A percentile compares a stretch with the other conserved stretches of the same genome.
These are phyloP conservation scores for Pheosia gnoma DNA, from an alignment of 2,888 invertebrate genomes.

Conservation along the genomic window DNA sequence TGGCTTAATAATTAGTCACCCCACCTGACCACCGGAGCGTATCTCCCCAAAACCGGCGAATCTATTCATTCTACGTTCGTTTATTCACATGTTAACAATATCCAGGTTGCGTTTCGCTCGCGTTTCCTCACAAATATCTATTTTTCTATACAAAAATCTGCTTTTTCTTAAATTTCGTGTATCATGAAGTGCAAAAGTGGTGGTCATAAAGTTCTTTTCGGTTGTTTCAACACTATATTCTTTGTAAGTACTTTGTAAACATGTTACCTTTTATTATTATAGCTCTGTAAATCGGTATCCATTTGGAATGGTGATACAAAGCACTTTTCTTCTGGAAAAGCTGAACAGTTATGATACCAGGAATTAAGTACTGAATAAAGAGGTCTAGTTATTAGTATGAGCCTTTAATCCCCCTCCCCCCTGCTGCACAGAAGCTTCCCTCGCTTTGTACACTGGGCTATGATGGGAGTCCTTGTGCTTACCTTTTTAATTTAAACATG, in stretches of 20 bases:
- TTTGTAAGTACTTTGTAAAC: constrained; percentile 76
- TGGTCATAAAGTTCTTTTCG: constrained; percentile 86
- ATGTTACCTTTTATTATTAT: constrained; percentile 10
- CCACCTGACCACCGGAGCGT: constrained; percentile 81
- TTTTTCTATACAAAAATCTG: constrained; percentile 10
- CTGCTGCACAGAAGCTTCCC: too few relatives aligned
- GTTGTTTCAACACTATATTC: constrained; percentile 87
- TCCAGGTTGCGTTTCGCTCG: constrained; percentile 43
- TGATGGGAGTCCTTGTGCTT: too few relatives aligned
- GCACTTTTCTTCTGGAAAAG: too few relatives aligned
- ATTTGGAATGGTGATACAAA: too few relatives aligned
- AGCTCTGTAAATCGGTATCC: too few relatives aligned
- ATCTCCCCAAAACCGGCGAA: constrained; percentile 82
- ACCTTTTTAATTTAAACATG: too few relatives aligned
- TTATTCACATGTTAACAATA: constrained; percentile 66
- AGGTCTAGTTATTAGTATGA: too few relatives aligned
- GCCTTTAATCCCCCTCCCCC: too few relatives aligned
- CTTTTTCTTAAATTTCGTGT: constrained; percentile 15
- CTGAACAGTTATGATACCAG: too few relatives aligned
- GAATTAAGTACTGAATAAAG: too few relatives aligned
- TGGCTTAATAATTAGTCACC: constrained; percentile 83
- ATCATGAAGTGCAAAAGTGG: constrained; percentile 69
- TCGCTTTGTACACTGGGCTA: too few relatives aligned
- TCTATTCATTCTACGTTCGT: constrained; percentile 74
- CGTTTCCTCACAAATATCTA: constrained; percentile 32